Conservation (phyloP, 2,797 vertebrate genomes). For the Brachyrhaphis roseni region DNA sequence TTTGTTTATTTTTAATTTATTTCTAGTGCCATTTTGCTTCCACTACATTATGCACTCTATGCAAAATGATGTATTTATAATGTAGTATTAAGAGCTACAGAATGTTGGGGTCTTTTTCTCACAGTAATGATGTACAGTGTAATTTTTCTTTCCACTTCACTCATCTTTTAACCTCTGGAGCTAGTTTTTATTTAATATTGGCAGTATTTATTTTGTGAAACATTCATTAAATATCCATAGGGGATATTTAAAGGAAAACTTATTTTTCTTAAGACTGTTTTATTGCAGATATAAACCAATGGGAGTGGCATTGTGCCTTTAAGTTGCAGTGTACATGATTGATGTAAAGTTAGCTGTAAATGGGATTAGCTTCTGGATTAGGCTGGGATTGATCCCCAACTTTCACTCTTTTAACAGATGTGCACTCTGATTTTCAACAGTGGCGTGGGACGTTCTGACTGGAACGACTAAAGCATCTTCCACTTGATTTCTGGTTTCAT, state of each 20-base stretch:
- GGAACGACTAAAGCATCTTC: neutral
- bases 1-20: slow-evolving; percentile 58
- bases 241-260: slow-evolving; percentile 30
- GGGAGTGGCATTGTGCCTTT: slow-evolving; percentile 60
- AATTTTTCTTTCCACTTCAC: slow-evolving; percentile 41
- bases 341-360: slow-evolving; percentile 31
- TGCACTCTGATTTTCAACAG: slow-evolving; percentile 7
- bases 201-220: slow-evolving; percentile 57
- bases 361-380: slow-evolving; percentile 19
- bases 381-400: slow-evolving; percentile 8
- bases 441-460: slow-evolving; percentile 7
- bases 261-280: slow-evolving; percentile 15
- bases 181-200: slow-evolving; percentile 30
- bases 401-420: slow-evolving; percentile 7
- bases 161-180: slow-evolving; percentile 55
- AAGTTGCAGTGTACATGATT: slow-evolving; percentile 38
- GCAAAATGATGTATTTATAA: slow-evolving; percentile 92
- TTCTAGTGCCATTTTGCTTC: slow-evolving; percentile 75
- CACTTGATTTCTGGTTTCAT: slow-evolving; percentile 20
- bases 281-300: slow-evolving; percentile 33
- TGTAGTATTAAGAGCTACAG: slow-evolving; percentile 77
- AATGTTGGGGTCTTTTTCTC: slow-evolving; percentile 49
- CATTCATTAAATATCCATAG: slow-evolving; percentile 9
- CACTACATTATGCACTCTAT: slow-evolving; percentile 86
- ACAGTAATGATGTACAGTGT: slow-evolving; percentile 36